Conservation (phyloP, 2,113 vertebrate genomes). For the Syrmaticus mikado region DNA sequence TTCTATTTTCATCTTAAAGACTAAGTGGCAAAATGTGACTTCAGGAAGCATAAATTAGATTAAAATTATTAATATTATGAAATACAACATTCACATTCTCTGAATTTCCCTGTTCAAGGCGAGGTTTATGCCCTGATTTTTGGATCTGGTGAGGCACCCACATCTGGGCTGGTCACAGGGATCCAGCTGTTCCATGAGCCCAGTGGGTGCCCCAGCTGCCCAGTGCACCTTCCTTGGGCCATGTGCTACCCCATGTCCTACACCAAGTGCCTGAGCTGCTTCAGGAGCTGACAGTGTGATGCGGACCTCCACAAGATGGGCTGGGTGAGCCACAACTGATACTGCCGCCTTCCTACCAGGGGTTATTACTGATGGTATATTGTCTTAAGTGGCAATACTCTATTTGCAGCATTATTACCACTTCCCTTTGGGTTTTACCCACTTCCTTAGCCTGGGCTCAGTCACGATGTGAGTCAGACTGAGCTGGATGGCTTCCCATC, state of each 20-base stretch:
- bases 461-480: fast-evolving
- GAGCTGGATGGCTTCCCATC: not conserved
- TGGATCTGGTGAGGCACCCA: fast-evolving
- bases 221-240: not conserved
- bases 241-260: fast-evolving
- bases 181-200: not conserved
- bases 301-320: fast-evolving
- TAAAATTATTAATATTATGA: not conserved
- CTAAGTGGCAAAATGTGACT: not conserved
- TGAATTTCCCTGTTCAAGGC: not conserved
- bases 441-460: not conserved
- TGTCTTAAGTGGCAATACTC: not conserved
- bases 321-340: not conserved
- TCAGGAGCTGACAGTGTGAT: not conserved
- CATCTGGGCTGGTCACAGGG: not conserved
- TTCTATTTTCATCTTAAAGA: not conserved
- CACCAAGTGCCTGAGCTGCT: not conserved
- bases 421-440: not conserved
- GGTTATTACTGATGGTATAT: not conserved
- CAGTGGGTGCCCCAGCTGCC: fast-evolving
- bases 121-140: not conserved
- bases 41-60: not conserved
- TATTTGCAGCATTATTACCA: not conserved
- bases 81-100: not conserved
- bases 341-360: not conserved